phyloP scores from a whole-genome alignment of 2,113 vertebrate genomes.

The Castor canadensis region DNA sequence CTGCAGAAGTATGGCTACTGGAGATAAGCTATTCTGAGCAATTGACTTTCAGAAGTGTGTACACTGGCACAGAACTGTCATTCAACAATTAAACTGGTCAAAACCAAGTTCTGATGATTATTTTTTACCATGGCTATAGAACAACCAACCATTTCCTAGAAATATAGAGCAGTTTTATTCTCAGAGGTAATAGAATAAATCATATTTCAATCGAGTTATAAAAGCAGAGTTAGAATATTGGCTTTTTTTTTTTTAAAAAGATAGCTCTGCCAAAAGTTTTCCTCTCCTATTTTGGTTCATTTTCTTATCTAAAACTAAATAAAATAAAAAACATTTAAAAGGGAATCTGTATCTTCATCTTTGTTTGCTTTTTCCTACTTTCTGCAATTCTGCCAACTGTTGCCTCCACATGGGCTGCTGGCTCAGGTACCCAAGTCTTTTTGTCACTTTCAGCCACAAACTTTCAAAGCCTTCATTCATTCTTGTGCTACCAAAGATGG shows the following conservation, averaged over 20 bases:
- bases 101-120: not conserved
- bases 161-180: not conserved
- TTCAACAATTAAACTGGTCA: not conserved
- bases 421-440: slow-evolving; percentile 91
- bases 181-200: slow-evolving; percentile 46
- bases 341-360: not conserved
- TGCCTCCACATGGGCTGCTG: slow-evolving; percentile 88
- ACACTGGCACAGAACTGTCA: not conserved
- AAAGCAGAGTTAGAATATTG: not conserved
- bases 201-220: not conserved
- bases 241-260: not conserved
- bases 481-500: slow-evolving; percentile 88
- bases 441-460: slow-evolving; percentile 89
- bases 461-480: slow-evolving; percentile 88
- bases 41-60: not conserved
- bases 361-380: slow-evolving; percentile 78
- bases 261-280: slow-evolving; percentile 11
- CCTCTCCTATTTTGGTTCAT: not conserved
- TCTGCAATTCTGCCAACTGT: slow-evolving; percentile 89
- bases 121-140: not conserved
- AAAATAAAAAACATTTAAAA: not conserved
- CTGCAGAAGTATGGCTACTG: not conserved
- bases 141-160: not conserved
- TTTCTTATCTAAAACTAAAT: slow-evolving; percentile 11
- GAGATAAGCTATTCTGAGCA: not conserved